phyloP scores from a whole-genome alignment of 2,888 invertebrate genomes.

The Phortica magna region DNA sequence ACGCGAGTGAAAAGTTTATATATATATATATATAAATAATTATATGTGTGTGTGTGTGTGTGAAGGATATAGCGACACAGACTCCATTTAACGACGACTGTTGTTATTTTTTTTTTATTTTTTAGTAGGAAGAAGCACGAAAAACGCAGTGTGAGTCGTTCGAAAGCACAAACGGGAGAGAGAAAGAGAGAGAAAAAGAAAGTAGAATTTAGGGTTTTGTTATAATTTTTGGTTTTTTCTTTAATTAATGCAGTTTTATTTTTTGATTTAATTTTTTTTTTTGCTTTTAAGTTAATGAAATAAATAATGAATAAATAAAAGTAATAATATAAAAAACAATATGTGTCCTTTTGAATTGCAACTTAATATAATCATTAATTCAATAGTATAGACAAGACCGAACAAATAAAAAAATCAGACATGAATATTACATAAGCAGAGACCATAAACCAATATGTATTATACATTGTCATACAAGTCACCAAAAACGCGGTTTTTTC shows the following conservation, averaged over 20 bases:
- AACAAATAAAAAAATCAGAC: too few species aligned
- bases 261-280: too few species aligned
- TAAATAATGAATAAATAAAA: too few species aligned
- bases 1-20: slow-evolving; percentile 31
- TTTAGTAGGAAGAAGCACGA: slow-evolving; percentile 5
- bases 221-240: background rate
- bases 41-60: slow-evolving; percentile 17
- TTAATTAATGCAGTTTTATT: background rate
- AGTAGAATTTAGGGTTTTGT: background rate
- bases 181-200: slow-evolving; percentile 18
- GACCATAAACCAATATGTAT: too few species aligned
- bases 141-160: slow-evolving; percentile 7
- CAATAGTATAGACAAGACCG: too few species aligned
- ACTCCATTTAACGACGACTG: slow-evolving; percentile 62
- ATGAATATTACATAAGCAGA: too few species aligned
- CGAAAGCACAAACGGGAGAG: slow-evolving; percentile 22
- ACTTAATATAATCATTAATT: too few species aligned
- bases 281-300: too few species aligned
- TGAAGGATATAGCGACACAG: background rate
- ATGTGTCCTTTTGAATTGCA: too few species aligned
- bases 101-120: slow-evolving; percentile 41
- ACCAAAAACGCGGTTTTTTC: too few species aligned
- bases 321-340: too few species aligned
- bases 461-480: too few species aligned
- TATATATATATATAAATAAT: slow-evolving; percentile 31